Conservation (phyloP, 2,888 invertebrate species). For the Drosophila neonasuta region DNA sequence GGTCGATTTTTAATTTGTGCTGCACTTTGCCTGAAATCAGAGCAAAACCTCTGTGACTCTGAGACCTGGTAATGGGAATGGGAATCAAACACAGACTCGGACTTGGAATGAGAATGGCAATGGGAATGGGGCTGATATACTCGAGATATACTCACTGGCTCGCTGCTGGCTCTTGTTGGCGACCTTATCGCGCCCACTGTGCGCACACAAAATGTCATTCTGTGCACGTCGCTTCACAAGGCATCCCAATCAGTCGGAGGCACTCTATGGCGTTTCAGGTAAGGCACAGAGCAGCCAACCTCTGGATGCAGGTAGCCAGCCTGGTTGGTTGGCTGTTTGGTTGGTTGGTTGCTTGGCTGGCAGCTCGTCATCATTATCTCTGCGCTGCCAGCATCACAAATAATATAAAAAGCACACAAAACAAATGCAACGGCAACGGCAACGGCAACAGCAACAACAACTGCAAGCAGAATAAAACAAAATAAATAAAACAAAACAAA, state of each 20-base stretch:
- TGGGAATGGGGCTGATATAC: constrained; percentile 23
- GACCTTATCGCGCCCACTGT: constrained; percentile 77
- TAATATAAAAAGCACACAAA: constrained; percentile 66
- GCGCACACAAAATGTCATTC: constrained; percentile 75
- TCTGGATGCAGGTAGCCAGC: constrained; percentile 24
- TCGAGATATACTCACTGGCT: neutral
- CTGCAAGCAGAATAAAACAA: constrained; percentile 21
- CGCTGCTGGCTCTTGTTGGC: constrained; percentile 25
- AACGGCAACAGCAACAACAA: constrained; percentile 15
- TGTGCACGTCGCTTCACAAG: constrained; percentile 76
- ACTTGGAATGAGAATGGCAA: neutral
- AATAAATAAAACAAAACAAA: constrained; percentile 35
- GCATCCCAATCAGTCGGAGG: constrained; percentile 79
- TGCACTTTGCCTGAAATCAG: constrained; percentile 67
- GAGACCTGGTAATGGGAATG: constrained; percentile 22
- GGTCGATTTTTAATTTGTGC: constrained; percentile 69
- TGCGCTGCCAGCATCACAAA: constrained; percentile 75
- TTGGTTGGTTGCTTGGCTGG: constrained; percentile 41
- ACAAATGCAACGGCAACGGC: constrained; percentile 27
- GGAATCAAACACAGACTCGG: neutral
- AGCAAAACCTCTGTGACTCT: constrained; percentile 47
- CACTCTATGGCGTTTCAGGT: constrained; percentile 71
- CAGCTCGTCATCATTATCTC: constrained; percentile 77
- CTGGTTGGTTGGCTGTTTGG: constrained; percentile 22
- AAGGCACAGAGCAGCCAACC: constrained; percentile 53